Base-by-base conservation (phyloP, 2,113 vertebrate species). In the Hystrix cristata region DNA sequence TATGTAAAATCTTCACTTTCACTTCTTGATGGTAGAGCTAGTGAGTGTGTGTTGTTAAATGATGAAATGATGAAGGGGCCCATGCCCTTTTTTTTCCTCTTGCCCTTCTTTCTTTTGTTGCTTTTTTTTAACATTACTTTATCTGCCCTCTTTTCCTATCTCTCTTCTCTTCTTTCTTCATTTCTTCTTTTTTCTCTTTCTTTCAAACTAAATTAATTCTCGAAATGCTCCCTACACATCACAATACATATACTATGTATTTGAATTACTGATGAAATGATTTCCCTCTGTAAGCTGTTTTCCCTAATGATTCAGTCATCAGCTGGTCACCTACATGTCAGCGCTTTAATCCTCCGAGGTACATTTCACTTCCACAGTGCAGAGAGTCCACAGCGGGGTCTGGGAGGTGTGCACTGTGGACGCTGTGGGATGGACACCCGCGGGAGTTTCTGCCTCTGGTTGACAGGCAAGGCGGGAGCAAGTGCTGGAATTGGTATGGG, bases 281-380 rank as follows among this genome's bases (percentile, higher is more conserved):
- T 87, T 74, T 92, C 21, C 16, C n/a, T 87, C 71, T 48, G n/a
- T 92, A 91, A 94, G 34, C 10, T 94, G 2, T 5, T 95, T 78
- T 82, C 23, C 85, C 5, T 38, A 88, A 82, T 81, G 19, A 76
- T 78, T 53, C 46, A 34, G 48, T 64, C 65, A 60, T 84, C 64
- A 74, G 65, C 31, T 83, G 19, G 79, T 7, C 38, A 90, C 16
- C 48, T 8, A 53, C n/a, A 67, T 19, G 27, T 53, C 46, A 89
- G 53, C 76, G 31, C 12, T 51, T 96, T 84, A 43, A 60, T 48
- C 25, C 76, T 14, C 27, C 55, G 91, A 90, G 13, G 6, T 79
- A 34, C 71, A 67, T 64, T 84, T 93, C 15, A 83, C 62, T 69
- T 86, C 16, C 18, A 29, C 4, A 8, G 4, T 21, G 15, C 38